Conservation (phyloP, 2,797 vertebrate genomes). For the Selene dorsalis region DNA sequence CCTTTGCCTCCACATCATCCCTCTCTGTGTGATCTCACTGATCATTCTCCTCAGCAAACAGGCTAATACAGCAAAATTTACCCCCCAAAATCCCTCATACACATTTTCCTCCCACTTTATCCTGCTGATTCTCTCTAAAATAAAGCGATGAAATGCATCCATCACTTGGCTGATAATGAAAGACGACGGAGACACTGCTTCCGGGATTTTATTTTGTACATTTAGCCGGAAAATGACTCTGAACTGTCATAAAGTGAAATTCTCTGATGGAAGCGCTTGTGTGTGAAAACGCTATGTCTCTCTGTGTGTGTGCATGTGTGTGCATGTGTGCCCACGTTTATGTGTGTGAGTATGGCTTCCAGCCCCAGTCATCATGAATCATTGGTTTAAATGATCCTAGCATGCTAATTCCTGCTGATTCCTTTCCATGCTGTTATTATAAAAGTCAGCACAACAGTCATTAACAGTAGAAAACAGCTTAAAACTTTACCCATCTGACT, state of each 20-base stretch:
- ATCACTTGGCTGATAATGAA: slow-evolving; percentile 72
- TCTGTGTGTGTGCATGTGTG: slow-evolving; percentile 21
- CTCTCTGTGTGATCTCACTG: slow-evolving; percentile 36
- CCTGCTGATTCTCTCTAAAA: slow-evolving; percentile 65
- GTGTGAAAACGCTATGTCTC: slow-evolving; percentile 36
- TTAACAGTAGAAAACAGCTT: slow-evolving; percentile 78
- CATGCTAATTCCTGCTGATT: slow-evolving; percentile 83
- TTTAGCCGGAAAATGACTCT: slow-evolving; percentile 75
- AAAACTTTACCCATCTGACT: slow-evolving; percentile 82
- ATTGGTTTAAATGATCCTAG: slow-evolving; percentile 80
- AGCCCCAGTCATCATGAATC: slow-evolving; percentile 79
- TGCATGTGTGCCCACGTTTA: slow-evolving; percentile 26
- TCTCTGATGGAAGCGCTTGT: slow-evolving; percentile 60
- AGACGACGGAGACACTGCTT: slow-evolving; percentile 66
- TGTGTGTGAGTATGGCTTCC: slow-evolving; percentile 61
- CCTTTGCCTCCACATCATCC: slow-evolving; percentile 22
- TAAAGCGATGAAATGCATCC: slow-evolving; percentile 65
- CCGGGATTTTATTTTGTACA: slow-evolving; percentile 75
- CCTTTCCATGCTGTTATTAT: slow-evolving; percentile 80
- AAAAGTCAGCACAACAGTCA: slow-evolving; percentile 80
- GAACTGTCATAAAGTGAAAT: slow-evolving; percentile 73
- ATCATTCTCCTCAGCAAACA: slow-evolving; percentile 34
- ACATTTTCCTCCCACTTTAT: slow-evolving; percentile 51
- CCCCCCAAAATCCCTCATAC: slow-evolving; percentile 39
- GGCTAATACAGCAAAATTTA: slow-evolving; percentile 42